Percentiles rank a stretch among this genome's conserved stretches.
These are phyloP conservation scores for Sebastes itinus DNA, from an alignment of 2,797 vertebrate genomes.

Conservation along the genomic window DNA sequence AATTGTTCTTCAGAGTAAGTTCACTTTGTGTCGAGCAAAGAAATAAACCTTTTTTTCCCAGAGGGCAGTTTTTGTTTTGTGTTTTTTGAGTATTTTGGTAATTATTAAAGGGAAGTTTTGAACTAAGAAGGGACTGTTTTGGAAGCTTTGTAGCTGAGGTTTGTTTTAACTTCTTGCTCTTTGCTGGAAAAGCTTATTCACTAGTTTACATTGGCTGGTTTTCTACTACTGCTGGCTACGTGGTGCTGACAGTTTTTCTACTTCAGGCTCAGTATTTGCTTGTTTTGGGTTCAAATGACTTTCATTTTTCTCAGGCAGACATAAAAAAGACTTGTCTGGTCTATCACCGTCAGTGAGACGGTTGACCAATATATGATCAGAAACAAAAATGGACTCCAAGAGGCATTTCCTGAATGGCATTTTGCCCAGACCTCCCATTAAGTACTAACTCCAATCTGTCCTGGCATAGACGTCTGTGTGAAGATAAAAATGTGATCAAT, in stretches of 20 bases:
- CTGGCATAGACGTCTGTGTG: constrained; percentile 13
- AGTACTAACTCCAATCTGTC: neutral
- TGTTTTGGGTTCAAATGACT: neutral
- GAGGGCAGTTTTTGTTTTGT: neutral
- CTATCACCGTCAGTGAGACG: neutral
- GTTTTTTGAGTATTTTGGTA: neutral
- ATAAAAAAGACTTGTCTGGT: neutral
- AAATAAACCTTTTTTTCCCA: neutral
- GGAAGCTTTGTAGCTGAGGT: neutral
- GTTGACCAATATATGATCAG: neutral
- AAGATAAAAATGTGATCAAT: constrained; percentile 31
- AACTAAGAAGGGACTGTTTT: neutral
- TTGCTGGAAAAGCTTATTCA: neutral
- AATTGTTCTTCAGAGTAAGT: neutral
- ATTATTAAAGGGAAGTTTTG: neutral
- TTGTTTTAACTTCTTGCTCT: neutral
- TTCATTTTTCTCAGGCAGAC: neutral
- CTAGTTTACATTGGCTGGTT: neutral
- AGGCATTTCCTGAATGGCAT: constrained; percentile 41
- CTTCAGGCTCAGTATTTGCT: neutral
- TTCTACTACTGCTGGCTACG: neutral
- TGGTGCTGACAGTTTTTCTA: neutral
- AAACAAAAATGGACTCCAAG: neutral
- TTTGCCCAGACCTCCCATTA: constrained; percentile 41
- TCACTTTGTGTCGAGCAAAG: neutral